A percentile compares a stretch with the other conserved stretches of the same genome.
Evolutionary conservation across 2,888 invertebrate genomes (phyloP).

Genomic region (Hirtodrosophila histrioides): DNA sequence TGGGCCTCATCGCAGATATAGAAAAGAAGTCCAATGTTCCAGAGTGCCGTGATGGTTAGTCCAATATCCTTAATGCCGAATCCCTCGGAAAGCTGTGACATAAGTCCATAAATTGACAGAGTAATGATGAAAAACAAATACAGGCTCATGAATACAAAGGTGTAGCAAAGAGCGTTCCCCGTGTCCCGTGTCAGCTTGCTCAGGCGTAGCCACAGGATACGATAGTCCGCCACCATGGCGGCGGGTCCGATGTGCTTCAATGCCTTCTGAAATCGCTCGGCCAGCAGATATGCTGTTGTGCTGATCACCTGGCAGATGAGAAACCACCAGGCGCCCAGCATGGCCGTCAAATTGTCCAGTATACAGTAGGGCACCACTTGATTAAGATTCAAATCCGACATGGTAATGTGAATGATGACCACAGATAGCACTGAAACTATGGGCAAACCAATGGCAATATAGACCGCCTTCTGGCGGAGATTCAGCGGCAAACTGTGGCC

Average conservation of each 20-base stretch:
- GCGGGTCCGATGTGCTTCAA: constrained; percentile 89
- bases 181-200: constrained; percentile 88
- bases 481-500: constrained; percentile 86
- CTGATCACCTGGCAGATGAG: constrained; percentile 88
- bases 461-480: constrained; percentile 86
- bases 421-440: constrained; percentile 87
- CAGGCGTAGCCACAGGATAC: constrained; percentile 89
- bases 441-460: constrained; percentile 87
- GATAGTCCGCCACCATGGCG: constrained; percentile 88
- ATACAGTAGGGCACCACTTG: constrained; percentile 89
- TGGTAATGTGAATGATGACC: constrained; percentile 88
- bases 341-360: constrained; percentile 88
- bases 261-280: constrained; percentile 89
- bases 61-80: constrained; percentile 90
- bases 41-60: constrained; percentile 88
- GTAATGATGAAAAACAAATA: constrained; percentile 90
- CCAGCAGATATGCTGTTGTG: constrained; percentile 87
- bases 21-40: constrained; percentile 88
- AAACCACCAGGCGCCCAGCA: constrained; percentile 90
- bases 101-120: constrained; percentile 89
- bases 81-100: constrained; percentile 90
- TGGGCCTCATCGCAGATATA: constrained; percentile 91
- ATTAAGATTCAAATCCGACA: constrained; percentile 88
- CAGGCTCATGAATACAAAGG: constrained; percentile 88
- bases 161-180: constrained; percentile 88